Evolutionary conservation across 1,140 invertebrate genomes (phyloP).

Genomic region (Augochlora pura): DNA sequence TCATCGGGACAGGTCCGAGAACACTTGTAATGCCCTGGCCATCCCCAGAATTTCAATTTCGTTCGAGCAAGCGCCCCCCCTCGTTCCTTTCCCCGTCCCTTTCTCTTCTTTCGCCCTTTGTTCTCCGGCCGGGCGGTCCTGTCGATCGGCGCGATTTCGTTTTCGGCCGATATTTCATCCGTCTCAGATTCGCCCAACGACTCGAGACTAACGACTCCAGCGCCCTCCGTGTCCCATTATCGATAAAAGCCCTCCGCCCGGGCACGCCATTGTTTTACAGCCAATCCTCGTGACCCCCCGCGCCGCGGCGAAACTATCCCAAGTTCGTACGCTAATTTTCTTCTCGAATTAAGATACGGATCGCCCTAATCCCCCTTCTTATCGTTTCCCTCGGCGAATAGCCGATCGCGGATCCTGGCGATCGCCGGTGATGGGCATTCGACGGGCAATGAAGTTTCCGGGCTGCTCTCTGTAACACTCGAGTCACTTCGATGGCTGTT

Average conservation of each 20-base stretch:
- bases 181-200: conserved; percentile 19
- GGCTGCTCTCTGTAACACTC: too few relatives aligned
- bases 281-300: conserved; percentile 18
- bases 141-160: neutral
- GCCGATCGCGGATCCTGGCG: neutral
- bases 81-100: neutral
- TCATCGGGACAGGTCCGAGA: neutral
- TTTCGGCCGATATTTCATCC: conserved; percentile 19
- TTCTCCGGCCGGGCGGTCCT: neutral
- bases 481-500: too few relatives aligned
- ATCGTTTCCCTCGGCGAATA: neutral
- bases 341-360: neutral
- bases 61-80: neutral
- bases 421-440: too few relatives aligned
- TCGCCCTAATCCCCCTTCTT: neutral
- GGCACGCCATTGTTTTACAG: conserved; percentile 39
- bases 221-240: neutral
- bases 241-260: conserved; percentile 31
- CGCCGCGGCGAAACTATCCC: conserved; percentile 6
- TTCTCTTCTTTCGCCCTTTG: neutral
- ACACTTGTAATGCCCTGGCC: conserved; percentile 13
- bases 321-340: neutral
- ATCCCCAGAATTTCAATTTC: conserved; percentile 44
- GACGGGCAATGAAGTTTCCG: too few relatives aligned
- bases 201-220: conserved; percentile 31